Evolutionary conservation across 2,888 invertebrate species (phyloP).

Genomic region (Drosophila nr. medialis): DNA sequence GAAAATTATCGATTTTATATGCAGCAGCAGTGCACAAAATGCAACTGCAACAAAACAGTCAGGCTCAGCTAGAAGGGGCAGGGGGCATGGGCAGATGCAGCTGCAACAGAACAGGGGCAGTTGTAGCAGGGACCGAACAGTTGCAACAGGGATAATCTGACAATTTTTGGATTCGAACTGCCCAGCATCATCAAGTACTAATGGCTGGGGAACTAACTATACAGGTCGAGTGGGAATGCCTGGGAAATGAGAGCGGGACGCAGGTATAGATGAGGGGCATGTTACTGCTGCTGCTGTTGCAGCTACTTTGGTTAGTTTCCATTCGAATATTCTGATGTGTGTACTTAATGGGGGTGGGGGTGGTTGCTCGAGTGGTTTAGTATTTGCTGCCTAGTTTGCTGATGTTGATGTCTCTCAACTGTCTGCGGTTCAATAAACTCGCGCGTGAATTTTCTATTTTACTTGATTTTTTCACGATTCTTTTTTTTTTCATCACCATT

Average conservation of each 20-base stretch:
- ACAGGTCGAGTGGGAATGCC: neutral
- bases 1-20: constrained; percentile 79
- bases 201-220: constrained; percentile 1
- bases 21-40: constrained; percentile 58
- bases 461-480: constrained; percentile 41
- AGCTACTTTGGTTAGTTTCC: constrained; percentile 78
- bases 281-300: neutral
- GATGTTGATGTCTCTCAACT: constrained; percentile 3
- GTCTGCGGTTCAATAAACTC: constrained; percentile 75
- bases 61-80: constrained; percentile 11
- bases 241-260: neutral
- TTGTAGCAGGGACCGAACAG: neutral
- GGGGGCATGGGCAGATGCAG: neutral
- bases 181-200: constrained; percentile 40
- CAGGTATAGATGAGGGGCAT: neutral
- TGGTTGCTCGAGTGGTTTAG: constrained; percentile 10
- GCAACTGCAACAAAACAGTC: constrained; percentile 55
- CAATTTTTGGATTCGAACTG: neutral
- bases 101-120: neutral
- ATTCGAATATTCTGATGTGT: constrained; percentile 77
- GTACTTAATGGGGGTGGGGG: constrained; percentile 41
- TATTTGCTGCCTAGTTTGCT: constrained; percentile 39
- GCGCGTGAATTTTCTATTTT: constrained; percentile 73
- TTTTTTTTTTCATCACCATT: constrained; percentile 40
- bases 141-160: neutral